Conservation (phyloP, 2,888 invertebrate genomes). For the Coecobrya sp. region DNA sequence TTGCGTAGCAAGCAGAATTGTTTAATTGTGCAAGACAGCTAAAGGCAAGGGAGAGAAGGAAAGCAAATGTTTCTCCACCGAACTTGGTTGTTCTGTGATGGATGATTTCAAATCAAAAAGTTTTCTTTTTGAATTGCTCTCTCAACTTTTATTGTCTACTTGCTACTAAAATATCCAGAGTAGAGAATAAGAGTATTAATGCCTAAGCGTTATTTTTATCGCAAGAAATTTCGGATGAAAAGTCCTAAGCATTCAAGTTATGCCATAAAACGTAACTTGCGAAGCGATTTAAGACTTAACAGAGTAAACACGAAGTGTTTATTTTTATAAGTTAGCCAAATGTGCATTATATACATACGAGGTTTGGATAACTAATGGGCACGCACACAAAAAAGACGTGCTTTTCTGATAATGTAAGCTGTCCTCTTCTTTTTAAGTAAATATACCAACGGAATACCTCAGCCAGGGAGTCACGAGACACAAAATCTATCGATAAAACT, state of each 20-base stretch:
- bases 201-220: background rate
- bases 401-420: background rate
- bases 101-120: conserved; percentile 30
- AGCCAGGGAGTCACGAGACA: background rate
- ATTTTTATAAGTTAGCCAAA: conserved; percentile 12
- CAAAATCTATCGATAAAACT: background rate
- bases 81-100: background rate
- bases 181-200: background rate
- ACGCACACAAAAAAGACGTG: background rate
- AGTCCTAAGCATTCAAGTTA: background rate
- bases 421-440: background rate
- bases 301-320: background rate
- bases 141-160: conserved; percentile 1
- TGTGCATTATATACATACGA: background rate
- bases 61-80: background rate
- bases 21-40: conserved; percentile 30
- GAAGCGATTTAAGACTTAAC: background rate
- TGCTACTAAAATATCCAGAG: background rate
- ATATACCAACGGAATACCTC: background rate
- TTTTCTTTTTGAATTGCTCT: background rate
- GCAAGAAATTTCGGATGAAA: too few relatives aligned
- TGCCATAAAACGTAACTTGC: too few relatives aligned
- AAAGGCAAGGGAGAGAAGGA: background rate
- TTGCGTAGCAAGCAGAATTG: conserved; percentile 12
- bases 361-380: background rate